Evolutionary conservation across 2,113 vertebrate genomes (phyloP), one percentile per base, ranked within the genome.

Genomic region (Hyla sarda): DNA sequence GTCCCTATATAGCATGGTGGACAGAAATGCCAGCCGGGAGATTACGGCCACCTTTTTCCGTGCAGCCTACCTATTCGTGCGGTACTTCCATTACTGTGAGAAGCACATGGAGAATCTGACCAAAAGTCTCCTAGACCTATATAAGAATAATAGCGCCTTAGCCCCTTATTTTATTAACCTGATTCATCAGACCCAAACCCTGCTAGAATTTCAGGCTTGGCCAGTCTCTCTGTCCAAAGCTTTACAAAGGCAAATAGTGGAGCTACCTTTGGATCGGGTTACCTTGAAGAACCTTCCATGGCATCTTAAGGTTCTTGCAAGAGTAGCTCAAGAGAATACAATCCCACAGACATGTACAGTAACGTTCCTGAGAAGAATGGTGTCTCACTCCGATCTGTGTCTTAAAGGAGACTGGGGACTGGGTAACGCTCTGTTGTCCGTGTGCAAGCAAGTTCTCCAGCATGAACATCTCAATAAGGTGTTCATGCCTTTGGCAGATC

Each of bases 111-210:
- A 76, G 1, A 74, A 90, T 72, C 77, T 97, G 83, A 92, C 88
- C 0, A 83, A 81, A 0, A 91, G 90, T 14, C 89, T 98, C 74
- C 90, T 94, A 13, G 47, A 72, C 4, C 92, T 98, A n/a, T 97
- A 97, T 86, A 88, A 86, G 1, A 86, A 60, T n/a, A 92, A 93
- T 82, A 91, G 92, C 16, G 82, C 88, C 2, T 91, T 97, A 37
- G 95, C 96, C 0, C 95, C 95, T 0, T 92, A 97, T 77, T n/a
- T 97, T 73, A 94, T 96, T 65, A 94, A 96, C 87, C 90, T 98
- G 30, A 88, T 93, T 1, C 90, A 95, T 54, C 88, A 78, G 69
- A 92, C 91, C 2, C 93, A 93, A 84, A 90, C 91, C 0, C 69
- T 79, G n/a, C 87, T 96, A 1, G 75, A 90, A 0, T 93, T 94